Evolutionary conservation across 2,113 vertebrate species (phyloP).

Genomic region (Myotis davidii): DNA sequence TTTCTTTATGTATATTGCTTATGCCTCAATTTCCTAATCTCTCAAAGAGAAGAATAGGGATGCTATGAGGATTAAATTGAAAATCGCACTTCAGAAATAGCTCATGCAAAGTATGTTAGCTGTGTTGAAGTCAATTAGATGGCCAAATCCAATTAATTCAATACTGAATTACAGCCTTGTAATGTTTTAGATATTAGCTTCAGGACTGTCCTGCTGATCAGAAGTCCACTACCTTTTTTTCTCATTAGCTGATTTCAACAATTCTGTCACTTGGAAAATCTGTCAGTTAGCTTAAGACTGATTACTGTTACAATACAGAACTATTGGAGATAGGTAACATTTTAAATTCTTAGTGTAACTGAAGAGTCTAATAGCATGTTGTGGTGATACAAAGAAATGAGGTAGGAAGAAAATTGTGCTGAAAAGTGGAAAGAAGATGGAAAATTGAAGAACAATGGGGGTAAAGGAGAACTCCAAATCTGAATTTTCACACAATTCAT

Average conservation of each 20-base stretch:
- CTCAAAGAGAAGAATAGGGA: neutral
- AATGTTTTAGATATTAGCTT: neutral
- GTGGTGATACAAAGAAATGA: neutral
- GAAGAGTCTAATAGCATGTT: neutral
- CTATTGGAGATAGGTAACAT: neutral
- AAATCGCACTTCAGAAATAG: neutral
- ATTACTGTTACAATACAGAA: conserved; percentile 25
- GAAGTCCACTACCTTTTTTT: neutral
- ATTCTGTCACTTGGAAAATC: conserved; percentile 24
- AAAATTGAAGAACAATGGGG: neutral
- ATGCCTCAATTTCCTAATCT: conserved; percentile 22
- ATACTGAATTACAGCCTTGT: neutral
- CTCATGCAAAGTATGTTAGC: neutral
- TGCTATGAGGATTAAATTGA: neutral
- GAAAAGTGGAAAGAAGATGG: neutral
- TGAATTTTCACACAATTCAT: neutral
- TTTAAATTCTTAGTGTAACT: neutral
- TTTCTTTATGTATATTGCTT: neutral
- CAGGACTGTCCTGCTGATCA: neutral
- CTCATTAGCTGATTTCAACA: conserved; percentile 13
- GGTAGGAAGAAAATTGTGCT: neutral
- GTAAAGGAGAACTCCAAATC: neutral
- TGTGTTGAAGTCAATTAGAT: neutral
- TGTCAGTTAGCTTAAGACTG: neutral
- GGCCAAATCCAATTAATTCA: neutral